Evolutionary conservation across 2,888 invertebrate genomes (phyloP).

Genomic region (Disparrhopalites patrizii): DNA sequence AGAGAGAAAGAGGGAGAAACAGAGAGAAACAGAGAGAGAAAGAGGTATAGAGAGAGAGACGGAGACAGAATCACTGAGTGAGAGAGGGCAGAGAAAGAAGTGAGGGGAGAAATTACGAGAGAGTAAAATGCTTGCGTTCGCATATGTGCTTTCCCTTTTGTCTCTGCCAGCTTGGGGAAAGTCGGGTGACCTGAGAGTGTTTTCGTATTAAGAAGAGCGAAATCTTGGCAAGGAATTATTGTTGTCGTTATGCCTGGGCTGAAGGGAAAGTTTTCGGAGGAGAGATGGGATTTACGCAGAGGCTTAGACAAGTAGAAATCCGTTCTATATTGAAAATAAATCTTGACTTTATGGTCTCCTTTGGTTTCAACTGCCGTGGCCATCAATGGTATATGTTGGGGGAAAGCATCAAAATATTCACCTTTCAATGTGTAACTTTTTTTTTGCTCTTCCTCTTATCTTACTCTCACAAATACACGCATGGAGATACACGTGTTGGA

Average conservation of each 20-base stretch:
- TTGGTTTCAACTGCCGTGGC: conserved; percentile 6
- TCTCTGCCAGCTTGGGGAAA: too few species aligned
- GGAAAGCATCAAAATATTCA: conserved; percentile 26
- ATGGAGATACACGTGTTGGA: neutral
- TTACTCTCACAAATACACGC: neutral
- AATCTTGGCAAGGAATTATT: conserved; percentile 24
- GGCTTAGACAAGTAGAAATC: conserved; percentile 22
- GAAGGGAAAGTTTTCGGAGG: conserved; percentile 13
- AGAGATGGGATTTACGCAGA: conserved; percentile 23
- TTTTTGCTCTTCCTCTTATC: neutral
- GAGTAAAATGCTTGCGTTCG: neutral
- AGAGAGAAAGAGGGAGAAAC: too few species aligned
- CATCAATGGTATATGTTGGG: neutral
- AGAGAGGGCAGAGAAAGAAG: neutral
- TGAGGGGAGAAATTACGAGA: conserved; percentile 9
- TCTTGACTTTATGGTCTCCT: conserved; percentile 33
- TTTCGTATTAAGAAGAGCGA: conserved; percentile 25
- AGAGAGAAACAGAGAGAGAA: too few species aligned
- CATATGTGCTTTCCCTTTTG: neutral
- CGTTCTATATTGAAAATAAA: conserved; percentile 36
- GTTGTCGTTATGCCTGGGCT: conserved; percentile 11
- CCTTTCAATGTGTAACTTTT: too few species aligned
- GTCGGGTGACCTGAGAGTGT: conserved; percentile 31
- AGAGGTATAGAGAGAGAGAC: neutral
- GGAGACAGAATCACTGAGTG: neutral